phyloP scores from a whole-genome alignment of 2,888 invertebrate species.

The Drosophila planitibia region DNA sequence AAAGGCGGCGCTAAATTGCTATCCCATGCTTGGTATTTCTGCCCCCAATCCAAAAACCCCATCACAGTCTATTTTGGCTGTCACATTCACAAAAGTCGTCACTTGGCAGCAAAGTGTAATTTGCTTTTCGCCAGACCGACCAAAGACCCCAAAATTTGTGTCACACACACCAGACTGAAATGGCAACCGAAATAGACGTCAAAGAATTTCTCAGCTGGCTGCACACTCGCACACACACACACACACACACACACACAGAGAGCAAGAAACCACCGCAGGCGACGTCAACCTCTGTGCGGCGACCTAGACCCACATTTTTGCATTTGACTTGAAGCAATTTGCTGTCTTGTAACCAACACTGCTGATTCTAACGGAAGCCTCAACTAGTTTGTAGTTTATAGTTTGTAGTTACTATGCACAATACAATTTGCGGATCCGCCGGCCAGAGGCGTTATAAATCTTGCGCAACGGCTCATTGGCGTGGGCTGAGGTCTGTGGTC shows the following conservation, averaged over 20 bases:
- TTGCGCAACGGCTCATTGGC: constrained; percentile 77
- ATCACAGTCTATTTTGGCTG: constrained; percentile 38
- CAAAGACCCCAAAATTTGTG: constrained; percentile 56
- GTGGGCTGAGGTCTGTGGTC: constrained; percentile 25
- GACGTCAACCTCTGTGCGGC: constrained; percentile 49
- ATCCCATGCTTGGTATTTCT: constrained; percentile 13
- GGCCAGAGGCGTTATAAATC: constrained; percentile 73
- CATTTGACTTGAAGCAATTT: constrained; percentile 47
- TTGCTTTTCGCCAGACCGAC: constrained; percentile 55
- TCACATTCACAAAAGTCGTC: constrained; percentile 44
- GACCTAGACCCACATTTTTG: constrained; percentile 72
- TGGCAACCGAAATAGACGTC: constrained; percentile 68
- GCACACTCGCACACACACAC: constrained; percentile 41
- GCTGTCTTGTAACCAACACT: constrained; percentile 15
- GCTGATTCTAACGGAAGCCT: constrained; percentile 63
- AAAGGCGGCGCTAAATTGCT: constrained; percentile 29
- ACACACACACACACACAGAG: not conserved
- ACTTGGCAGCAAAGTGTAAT: constrained; percentile 63
- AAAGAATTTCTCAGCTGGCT: constrained; percentile 73
- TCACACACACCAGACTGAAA: constrained; percentile 64
- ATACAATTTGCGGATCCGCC: constrained; percentile 27
- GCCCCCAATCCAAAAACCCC: constrained; percentile 14
- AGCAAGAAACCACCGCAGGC: constrained; percentile 29
- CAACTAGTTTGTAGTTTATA: constrained; percentile 26
- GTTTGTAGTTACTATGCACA: not conserved